These are phyloP conservation scores for Hydrolagus colliei DNA, from an alignment of 2,797 vertebrate species.

Conservation along the genomic window DNA sequence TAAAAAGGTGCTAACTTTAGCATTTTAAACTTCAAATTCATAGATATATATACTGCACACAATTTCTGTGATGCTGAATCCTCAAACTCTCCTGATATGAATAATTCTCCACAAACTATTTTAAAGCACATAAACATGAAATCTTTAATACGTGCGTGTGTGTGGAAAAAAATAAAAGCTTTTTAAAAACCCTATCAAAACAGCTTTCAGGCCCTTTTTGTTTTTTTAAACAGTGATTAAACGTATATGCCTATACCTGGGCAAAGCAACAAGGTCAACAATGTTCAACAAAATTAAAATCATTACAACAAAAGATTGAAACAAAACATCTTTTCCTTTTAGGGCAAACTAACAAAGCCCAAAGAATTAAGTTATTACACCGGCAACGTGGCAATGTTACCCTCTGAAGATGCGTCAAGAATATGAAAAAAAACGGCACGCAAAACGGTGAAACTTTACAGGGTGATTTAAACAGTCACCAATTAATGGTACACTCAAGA, in stretches of 20 bases:
- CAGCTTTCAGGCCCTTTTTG: conserved; percentile 34
- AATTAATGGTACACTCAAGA: conserved; percentile 32
- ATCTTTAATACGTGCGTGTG: conserved; percentile 50
- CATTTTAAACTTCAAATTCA: conserved; percentile 55
- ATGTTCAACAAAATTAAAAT: conserved; percentile 53
- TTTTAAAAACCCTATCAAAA: conserved; percentile 37
- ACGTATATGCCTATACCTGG: conserved; percentile 70
- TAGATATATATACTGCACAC: conserved; percentile 48
- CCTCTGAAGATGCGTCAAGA: conserved; percentile 11
- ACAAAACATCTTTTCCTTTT: conserved; percentile 50
- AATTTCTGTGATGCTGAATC: conserved; percentile 54
- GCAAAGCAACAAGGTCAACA: conserved; percentile 58
- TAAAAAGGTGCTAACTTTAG: conserved; percentile 83
- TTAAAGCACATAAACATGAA: conserved; percentile 61
- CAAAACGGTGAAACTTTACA: conserved; percentile 25
- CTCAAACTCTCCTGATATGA: conserved; percentile 55
- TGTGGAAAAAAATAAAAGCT: conserved; percentile 47
- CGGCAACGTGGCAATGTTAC: background rate
- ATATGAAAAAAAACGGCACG: conserved; percentile 23
- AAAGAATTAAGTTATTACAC: conserved; percentile 38
- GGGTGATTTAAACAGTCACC: conserved; percentile 32
- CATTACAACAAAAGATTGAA: conserved; percentile 50
- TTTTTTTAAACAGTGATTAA: conserved; percentile 63
- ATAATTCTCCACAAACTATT: conserved; percentile 59
- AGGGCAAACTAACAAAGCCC: conserved; percentile 45